phyloP scores from a whole-genome alignment of 2,113 vertebrate species.

The Mola mola region DNA sequence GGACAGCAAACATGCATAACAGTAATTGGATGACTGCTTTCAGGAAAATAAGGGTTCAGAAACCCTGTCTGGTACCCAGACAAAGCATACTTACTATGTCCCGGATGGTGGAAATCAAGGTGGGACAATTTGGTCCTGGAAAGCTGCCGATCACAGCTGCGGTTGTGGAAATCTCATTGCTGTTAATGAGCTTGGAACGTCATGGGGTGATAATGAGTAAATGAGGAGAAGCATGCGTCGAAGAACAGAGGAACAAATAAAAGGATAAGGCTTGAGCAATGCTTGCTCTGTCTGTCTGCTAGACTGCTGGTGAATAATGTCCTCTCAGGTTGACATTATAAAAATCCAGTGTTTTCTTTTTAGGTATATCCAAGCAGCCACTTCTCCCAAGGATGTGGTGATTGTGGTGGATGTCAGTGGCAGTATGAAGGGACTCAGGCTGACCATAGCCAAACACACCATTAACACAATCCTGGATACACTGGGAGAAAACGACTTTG shows the following conservation, averaged over 20 bases:
- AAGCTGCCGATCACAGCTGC: slow-evolving; percentile 11
- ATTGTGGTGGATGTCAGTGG: slow-evolving; percentile 94
- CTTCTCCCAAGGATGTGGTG: slow-evolving; percentile 94
- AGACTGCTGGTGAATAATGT: neutral
- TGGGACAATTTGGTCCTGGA: slow-evolving; percentile 3
- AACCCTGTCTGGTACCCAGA: no score
- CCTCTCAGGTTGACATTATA: neutral
- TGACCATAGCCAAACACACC: slow-evolving; percentile 96
- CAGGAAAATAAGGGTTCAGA: no score
- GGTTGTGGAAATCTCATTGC: slow-evolving; percentile 52
- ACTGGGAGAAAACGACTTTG: slow-evolving; percentile 96
- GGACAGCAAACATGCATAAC: no score
- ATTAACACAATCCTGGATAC: slow-evolving; percentile 93
- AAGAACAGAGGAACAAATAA: slow-evolving; percentile 52
- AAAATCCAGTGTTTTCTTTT: neutral
- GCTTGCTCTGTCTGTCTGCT: slow-evolving; percentile 14
- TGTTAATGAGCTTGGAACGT: slow-evolving; percentile 58
- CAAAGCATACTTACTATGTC: slow-evolving; percentile 1
- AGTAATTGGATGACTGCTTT: no score
- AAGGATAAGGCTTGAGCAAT: slow-evolving; percentile 53
- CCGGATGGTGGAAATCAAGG: slow-evolving; percentile 5
- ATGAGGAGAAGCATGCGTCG: slow-evolving; percentile 27
- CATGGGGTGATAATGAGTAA: slow-evolving; percentile 49
- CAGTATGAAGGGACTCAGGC: slow-evolving; percentile 94
- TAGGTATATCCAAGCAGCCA: slow-evolving; percentile 97